A percentile compares a stretch with the other conserved stretches of the same genome.
Evolutionary conservation across 35 echinoderm and acorn worm genomes (phyloP).

Genomic region (Patiria miniata): DNA sequence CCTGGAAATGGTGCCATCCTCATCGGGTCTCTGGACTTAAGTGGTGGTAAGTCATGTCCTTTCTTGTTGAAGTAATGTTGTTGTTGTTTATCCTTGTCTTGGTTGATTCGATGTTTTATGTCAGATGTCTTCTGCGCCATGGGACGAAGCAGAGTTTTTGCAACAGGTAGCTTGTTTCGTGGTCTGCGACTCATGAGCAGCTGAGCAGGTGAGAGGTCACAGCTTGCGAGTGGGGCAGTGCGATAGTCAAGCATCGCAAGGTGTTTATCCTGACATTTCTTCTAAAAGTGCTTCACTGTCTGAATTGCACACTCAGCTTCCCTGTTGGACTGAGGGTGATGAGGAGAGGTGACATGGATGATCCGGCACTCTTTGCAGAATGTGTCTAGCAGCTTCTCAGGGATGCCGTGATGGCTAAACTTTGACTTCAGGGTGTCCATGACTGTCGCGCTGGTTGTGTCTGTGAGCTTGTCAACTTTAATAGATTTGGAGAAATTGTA

Average conservation of each 20-base stretch:
- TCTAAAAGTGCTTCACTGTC: slow-evolving; percentile 56
- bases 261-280: slow-evolving; percentile 51
- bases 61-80: slow-evolving; percentile 40
- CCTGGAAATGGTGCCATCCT: slow-evolving; percentile 58
- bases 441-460: too few species aligned
- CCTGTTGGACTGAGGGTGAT: slow-evolving; percentile 59
- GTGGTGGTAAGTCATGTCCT: slow-evolving; percentile 12
- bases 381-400: slow-evolving; percentile 49
- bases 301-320: slow-evolving; percentile 59
- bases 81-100: slow-evolving; percentile 26
- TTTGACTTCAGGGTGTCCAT: slow-evolving; percentile 39
- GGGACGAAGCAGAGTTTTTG: slow-evolving; percentile 35
- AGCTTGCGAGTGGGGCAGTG: slow-evolving; percentile 52
- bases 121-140: background rate
- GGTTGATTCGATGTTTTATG: background rate
- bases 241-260: too few species aligned
- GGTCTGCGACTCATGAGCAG: slow-evolving; percentile 50
- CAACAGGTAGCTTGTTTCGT: slow-evolving; percentile 42
- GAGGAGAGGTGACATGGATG: too few species aligned
- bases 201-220: slow-evolving; percentile 58
- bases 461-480: too few species aligned
- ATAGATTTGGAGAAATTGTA: too few species aligned
- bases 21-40: slow-evolving; percentile 55
- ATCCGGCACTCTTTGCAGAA: too few species aligned
- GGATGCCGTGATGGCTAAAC: slow-evolving; percentile 60